Evolutionary conservation across 1,140 invertebrate genomes (phyloP).

Genomic region (Leptonema lineaticorne): DNA sequence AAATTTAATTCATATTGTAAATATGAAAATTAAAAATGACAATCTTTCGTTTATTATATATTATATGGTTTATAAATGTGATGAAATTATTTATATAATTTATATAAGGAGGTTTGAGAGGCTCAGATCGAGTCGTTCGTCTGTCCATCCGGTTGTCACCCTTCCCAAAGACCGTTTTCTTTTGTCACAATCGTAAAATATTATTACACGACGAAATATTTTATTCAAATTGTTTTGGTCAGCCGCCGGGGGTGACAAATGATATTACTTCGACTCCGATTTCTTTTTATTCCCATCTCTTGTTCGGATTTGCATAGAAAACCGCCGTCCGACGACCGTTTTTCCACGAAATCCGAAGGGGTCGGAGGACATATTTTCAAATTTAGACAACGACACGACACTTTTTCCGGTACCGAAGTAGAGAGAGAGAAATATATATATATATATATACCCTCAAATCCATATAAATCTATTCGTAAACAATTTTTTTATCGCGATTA

Average conservation of each 20-base stretch:
- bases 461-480: too few species aligned
- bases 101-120: too few species aligned
- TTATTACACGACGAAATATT: slow-evolving; percentile 40
- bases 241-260: slow-evolving; percentile 41
- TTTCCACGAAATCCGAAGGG: too few species aligned
- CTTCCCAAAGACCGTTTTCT: slow-evolving; percentile 26
- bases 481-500: too few species aligned
- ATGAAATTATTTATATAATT: too few species aligned
- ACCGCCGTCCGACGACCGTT: slow-evolving; percentile 16
- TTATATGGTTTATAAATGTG: too few species aligned
- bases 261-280: slow-evolving; percentile 36
- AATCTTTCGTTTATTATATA: too few species aligned
- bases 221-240: slow-evolving; percentile 43
- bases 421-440: neutral
- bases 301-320: slow-evolving; percentile 35
- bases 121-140: neutral
- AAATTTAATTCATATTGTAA: too few species aligned
- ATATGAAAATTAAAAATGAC: too few species aligned
- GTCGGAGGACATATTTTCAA: slow-evolving; percentile 24
- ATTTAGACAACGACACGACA: neutral
- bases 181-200: slow-evolving; percentile 39
- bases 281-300: slow-evolving; percentile 33
- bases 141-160: slow-evolving; percentile 21
- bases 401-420: too few species aligned
- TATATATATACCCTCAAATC: neutral